Evolutionary conservation across 2,113 vertebrate species (phyloP).

Genomic region (Parus major): DNA sequence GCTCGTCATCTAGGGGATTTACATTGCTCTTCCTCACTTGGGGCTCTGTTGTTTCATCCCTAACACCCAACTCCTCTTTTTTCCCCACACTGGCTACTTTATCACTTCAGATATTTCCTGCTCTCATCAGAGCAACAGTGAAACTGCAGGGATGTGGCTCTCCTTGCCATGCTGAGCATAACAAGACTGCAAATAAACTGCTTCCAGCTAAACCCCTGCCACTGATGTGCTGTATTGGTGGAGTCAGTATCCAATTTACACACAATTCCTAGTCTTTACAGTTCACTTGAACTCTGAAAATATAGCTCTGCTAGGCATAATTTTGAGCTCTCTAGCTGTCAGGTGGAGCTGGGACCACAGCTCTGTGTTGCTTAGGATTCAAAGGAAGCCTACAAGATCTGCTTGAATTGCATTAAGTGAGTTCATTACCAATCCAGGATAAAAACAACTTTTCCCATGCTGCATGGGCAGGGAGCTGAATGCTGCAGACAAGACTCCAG

Average conservation of each 20-base stretch:
- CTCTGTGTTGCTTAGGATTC: background rate
- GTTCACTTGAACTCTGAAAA: background rate
- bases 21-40: background rate
- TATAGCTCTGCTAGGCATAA: background rate
- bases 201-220: background rate
- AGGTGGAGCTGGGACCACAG: background rate
- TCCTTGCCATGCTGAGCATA: background rate
- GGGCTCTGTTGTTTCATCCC: background rate
- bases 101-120: background rate
- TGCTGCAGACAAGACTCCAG: background rate
- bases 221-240: background rate
- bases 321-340: background rate
- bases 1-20: background rate
- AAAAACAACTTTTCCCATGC: background rate
- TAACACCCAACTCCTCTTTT: background rate
- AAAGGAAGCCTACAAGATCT: background rate
- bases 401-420: background rate
- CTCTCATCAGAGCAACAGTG: background rate
- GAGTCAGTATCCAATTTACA: background rate
- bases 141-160: background rate
- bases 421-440: background rate
- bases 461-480: background rate
- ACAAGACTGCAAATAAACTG: background rate
- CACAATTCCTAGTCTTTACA: background rate
- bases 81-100: background rate